phyloP scores from a whole-genome alignment of 2,797 vertebrate genomes.

The Hapalemur alaotrensis region DNA sequence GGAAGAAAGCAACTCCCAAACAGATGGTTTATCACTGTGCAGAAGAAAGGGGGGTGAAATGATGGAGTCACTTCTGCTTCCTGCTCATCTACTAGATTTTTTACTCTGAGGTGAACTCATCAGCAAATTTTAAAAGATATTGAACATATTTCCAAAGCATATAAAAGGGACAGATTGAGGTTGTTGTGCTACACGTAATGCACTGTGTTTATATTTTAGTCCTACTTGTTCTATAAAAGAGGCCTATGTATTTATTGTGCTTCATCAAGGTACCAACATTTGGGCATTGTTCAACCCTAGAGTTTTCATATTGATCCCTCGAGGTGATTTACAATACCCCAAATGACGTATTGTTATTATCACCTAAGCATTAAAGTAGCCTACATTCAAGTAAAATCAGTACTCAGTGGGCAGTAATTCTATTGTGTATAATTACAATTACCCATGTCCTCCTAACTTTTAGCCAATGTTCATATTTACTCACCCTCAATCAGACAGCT shows the following conservation, averaged over 20 bases:
- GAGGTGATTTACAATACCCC: constrained; percentile 84
- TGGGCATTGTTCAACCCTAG: constrained; percentile 80
- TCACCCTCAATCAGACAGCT: constrained; percentile 46
- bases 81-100: constrained; percentile 8
- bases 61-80: constrained; percentile 53
- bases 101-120: neutral
- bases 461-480: constrained; percentile 71
- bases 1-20: constrained; percentile 71
- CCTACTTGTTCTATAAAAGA: constrained; percentile 77
- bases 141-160: constrained; percentile 63
- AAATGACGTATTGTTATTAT: constrained; percentile 88
- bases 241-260: constrained; percentile 77
- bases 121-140: constrained; percentile 53
- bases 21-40: constrained; percentile 57
- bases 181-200: constrained; percentile 54
- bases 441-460: constrained; percentile 56
- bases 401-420: constrained; percentile 82
- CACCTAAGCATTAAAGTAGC: constrained; percentile 74
- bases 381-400: constrained; percentile 73
- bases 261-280: constrained; percentile 78
- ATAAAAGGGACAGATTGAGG: constrained; percentile 56
- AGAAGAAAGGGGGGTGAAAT: neutral
- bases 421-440: constrained; percentile 85
- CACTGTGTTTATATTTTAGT: constrained; percentile 71
- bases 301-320: constrained; percentile 73